Evolutionary conservation across 1,140 invertebrate species (phyloP).

Genomic region (Steinernema khuongi): DNA sequence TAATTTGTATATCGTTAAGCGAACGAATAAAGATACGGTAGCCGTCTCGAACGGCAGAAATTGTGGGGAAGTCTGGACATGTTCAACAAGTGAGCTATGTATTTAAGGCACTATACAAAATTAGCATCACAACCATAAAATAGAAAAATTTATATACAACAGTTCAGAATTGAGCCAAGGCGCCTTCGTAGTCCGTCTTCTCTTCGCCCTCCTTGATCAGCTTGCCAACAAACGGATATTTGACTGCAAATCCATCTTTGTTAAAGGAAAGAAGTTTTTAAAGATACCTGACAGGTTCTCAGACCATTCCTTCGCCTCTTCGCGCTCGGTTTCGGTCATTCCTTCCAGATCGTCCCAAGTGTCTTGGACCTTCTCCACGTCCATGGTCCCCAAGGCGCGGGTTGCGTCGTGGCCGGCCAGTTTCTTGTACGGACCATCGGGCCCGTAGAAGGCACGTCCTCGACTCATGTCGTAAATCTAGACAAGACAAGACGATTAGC

Average conservation of each 20-base stretch:
- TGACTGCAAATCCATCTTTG: not conserved
- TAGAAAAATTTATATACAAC: not conserved
- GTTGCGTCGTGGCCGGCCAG: conserved; percentile 63
- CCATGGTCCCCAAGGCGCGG: conserved; percentile 60
- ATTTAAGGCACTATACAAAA: not conserved
- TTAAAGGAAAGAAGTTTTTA: not conserved
- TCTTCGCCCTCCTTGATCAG: not conserved
- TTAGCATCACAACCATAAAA: not conserved
- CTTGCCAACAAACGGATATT: not conserved
- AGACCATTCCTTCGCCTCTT: not conserved
- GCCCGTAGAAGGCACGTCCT: conserved; percentile 82
- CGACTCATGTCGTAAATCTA: conserved; percentile 81
- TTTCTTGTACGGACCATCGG: conserved; percentile 67
- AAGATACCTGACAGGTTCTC: not conserved
- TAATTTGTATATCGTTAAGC: no score
- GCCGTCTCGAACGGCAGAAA: no score
- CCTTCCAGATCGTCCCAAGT: conserved; percentile 31
- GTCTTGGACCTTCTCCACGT: conserved; percentile 27
- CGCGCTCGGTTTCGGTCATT: not conserved
- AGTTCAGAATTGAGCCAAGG: not conserved
- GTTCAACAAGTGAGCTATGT: no score
- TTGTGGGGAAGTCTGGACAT: no score
- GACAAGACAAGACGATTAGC: not conserved
- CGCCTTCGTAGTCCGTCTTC: conserved; percentile 5
- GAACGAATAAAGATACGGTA: no score